Base-by-base conservation (phyloP, 2,113 vertebrate species). In the Phyllopteryx taeniolatus region DNA sequence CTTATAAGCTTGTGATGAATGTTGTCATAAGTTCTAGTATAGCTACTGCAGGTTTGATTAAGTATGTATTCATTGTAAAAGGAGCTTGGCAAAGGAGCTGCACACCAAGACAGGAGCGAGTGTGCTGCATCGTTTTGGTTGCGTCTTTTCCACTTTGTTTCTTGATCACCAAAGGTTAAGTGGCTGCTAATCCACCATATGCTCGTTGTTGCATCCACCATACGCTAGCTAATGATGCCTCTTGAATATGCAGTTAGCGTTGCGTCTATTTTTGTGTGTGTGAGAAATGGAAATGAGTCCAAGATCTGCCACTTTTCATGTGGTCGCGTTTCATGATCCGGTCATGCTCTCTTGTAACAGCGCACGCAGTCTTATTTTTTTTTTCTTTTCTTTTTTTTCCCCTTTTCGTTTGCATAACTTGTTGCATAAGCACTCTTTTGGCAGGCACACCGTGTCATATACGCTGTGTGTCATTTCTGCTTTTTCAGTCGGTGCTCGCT, bases 361-460 rank as follows among this genome's bases (percentile, higher is more conserved):
- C 51, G 20, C 35, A 20, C 59, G 35, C 31, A 17, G 46, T 83
- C 19, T 7, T 20, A 19, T 65, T 33, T 17, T 63, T 46, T 8
- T 44, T 22, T 46, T 14, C 2, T 3, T 4, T 20, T 11, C 75
- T 83, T 86, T 33, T 17, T 43, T 46, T 8, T 44, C 14, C 27
- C 12, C 7, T 3, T 4, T 20, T 11, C 75, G 80, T 86, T 86
- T 90, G 80, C 87, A 85, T 87, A 87, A 89, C 86, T 85, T 82
- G 88, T 91, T 91, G 88, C 88, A 83, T 90, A 87, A 90, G 86
- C 78, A 22, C 65, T 72, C 22, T 56, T 59, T 81, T 86, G 86
- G 85, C 86, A 86, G 83, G 81, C 83, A 86, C 89, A 83, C 78
- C 49, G 22, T 85, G 87, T 83, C 84, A 68, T 82, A 85, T 72